phyloP scores from a whole-genome alignment of 2,888 invertebrate genomes.

The Tolmerus cingulatus region DNA sequence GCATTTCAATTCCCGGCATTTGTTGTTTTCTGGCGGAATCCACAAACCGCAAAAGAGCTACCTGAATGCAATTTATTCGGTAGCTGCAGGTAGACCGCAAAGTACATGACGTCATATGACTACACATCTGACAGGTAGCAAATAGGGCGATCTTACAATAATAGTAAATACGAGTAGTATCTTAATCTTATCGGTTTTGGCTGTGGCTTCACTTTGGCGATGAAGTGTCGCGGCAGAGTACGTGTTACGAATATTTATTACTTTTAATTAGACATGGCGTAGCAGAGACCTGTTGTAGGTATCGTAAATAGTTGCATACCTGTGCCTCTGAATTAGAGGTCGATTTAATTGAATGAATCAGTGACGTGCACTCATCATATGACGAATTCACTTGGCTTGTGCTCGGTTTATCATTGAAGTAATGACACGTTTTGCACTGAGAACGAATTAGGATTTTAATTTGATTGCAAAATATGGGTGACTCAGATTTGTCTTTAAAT shows the following conservation, averaged over 20 bases:
- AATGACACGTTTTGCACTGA: conserved; percentile 1
- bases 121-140: background rate
- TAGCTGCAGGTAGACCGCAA: background rate
- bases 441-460: conserved; percentile 9
- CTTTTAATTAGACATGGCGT: background rate
- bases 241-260: conserved; percentile 8
- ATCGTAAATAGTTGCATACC: background rate
- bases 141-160: background rate
- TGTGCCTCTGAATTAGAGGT: background rate
- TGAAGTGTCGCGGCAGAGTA: background rate
- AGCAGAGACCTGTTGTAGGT: background rate
- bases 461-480: background rate
- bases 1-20: background rate
- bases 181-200: background rate
- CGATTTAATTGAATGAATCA: background rate
- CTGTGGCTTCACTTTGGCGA: background rate
- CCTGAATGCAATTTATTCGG: background rate
- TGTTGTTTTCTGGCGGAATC: background rate
- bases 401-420: background rate
- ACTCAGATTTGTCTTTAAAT: conserved; percentile 4
- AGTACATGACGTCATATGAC: background rate
- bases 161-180: background rate
- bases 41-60: background rate
- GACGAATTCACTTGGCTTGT: background rate
- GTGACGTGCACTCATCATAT: background rate